phyloP scores from a whole-genome alignment of 2,888 invertebrate genomes.

The Drosophila neotestacea region DNA sequence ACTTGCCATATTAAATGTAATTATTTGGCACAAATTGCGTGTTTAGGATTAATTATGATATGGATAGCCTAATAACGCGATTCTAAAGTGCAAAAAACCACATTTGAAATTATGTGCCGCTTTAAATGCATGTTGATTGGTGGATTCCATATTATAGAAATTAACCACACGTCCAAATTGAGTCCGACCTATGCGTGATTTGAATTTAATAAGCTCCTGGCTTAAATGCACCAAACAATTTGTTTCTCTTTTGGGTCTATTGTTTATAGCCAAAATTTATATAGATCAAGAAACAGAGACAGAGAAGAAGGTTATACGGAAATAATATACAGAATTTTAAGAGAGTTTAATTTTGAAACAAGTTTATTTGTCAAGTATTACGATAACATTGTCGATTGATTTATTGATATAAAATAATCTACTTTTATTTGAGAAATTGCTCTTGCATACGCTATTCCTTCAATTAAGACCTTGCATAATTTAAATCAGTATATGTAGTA shows the following conservation, averaged over 20 bases:
- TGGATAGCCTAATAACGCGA: constrained; percentile 79
- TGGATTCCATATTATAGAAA: constrained; percentile 53
- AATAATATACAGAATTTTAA: not conserved
- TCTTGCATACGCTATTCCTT: too few relatives aligned
- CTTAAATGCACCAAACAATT: constrained; percentile 24
- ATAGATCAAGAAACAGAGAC: not conserved
- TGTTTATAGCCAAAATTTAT: not conserved
- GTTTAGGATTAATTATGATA: constrained; percentile 83
- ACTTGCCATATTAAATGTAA: constrained; percentile 72
- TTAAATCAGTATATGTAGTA: too few relatives aligned
- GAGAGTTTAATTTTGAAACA: too few relatives aligned
- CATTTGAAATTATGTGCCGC: constrained; percentile 72
- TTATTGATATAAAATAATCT: too few relatives aligned
- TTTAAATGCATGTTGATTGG: constrained; percentile 61
- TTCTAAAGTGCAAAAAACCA: constrained; percentile 75
- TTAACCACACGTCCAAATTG: constrained; percentile 46
- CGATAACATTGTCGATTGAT: too few relatives aligned
- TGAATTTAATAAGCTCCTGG: constrained; percentile 41
- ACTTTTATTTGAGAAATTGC: too few relatives aligned
- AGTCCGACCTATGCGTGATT: constrained; percentile 55
- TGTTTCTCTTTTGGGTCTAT: not conserved
- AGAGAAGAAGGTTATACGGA: not conserved
- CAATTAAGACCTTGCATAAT: too few relatives aligned
- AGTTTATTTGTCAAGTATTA: too few relatives aligned
- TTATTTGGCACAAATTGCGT: constrained; percentile 83